Evolutionary conservation across 2,797 vertebrate genomes (phyloP), one percentile per base, ranked within the genome.

Genomic region (Hafferia zeledoni): DNA sequence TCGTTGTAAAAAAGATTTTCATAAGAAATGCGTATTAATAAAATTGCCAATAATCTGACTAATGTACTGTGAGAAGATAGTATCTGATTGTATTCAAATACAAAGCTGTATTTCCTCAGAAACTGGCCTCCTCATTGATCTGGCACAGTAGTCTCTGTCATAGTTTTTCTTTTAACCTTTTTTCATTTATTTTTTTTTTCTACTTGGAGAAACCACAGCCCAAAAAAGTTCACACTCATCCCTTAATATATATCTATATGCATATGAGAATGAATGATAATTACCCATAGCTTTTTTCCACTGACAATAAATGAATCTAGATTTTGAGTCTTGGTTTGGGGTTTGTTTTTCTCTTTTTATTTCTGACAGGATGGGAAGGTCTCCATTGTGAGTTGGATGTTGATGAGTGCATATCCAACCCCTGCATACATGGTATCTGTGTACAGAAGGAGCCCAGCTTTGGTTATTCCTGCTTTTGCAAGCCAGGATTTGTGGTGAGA

Each of bases 391-490:
- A 99, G 95, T 19, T 98, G 94, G 98, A 98, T 97, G 97, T 98
- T 97, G 98, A 99, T 97, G 98, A 99, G 95, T 99, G 98, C 97
- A 95, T 98, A 96, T 97, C 98, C 70, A 98, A 97, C 90, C 98
- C 98, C 68, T 98, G 98, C 97, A 97, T 97, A 97, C 98, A 98
- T 94, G 98, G 98, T 67, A 98, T 98, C 93, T 99, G 98, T 96
- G 96, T 98, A 91, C 98, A 99, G 97, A 98, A 98, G 61, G 97
- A 98, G 93, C 98, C 98, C 24, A 96, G 98, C 97, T 98, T 98
- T 71, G 98, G 98, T 95, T 98, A 98, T 91, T 97, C 98, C 95
- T 99, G 98, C 97, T 98, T 98, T 97, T 99, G 98, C 97, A 97
- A 96, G 91, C 98, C 98, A 82, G 98, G 98, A 98, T 99, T 98